These are phyloP conservation scores for Quadroppia sp. DNA, from an alignment of 2,888 invertebrate genomes.

Conservation along the genomic window DNA sequence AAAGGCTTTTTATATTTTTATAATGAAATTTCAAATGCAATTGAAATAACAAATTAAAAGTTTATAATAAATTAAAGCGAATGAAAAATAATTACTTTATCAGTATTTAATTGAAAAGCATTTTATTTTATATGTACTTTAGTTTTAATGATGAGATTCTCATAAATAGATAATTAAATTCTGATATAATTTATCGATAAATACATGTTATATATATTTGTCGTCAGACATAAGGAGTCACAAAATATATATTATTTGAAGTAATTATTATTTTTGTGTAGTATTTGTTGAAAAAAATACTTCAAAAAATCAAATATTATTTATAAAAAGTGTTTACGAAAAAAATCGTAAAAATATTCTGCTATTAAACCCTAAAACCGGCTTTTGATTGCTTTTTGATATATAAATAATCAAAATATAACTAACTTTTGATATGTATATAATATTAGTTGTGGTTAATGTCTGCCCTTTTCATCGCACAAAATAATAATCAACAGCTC, in stretches of 20 bases:
- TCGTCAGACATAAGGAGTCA: background rate
- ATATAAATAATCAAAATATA: background rate
- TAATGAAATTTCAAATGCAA: no score
- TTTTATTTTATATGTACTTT: background rate
- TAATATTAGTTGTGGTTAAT: background rate
- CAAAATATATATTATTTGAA: background rate
- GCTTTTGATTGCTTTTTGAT: background rate
- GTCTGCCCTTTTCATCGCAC: slow-evolving; percentile 1
- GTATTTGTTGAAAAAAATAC: no score
- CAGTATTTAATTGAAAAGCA: background rate
- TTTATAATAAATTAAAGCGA: background rate
- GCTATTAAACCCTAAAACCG: background rate
- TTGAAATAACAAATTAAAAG: no score
- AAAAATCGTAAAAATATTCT: background rate
- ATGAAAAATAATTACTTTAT: background rate
- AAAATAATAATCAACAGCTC: slow-evolving; percentile 1
- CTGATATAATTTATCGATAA: background rate
- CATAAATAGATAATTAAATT: background rate
- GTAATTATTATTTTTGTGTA: background rate
- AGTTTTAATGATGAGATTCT: background rate
- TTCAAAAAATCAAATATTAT: background rate
- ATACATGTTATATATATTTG: background rate
- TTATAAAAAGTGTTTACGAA: background rate
- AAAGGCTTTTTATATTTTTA: background rate
- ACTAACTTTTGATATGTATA: background rate